Evolutionary conservation across 1,140 invertebrate genomes (phyloP), one percentile per base, ranked within the genome.

Genomic region (Zophobas atratus): DNA sequence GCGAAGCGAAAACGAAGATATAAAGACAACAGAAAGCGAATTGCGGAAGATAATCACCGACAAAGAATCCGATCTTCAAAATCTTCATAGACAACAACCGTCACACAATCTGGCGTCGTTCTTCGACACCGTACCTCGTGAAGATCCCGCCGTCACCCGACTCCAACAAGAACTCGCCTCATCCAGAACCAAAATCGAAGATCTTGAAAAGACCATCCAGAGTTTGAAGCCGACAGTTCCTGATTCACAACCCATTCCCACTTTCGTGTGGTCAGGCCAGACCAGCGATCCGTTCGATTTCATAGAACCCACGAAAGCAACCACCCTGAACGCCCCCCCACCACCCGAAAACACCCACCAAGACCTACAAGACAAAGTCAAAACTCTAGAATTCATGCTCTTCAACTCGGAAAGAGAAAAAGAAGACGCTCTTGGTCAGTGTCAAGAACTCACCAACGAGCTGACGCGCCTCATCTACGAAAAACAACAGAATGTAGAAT

Each of bases 361-460:
- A 75, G 82, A 84, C 39, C 70, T 85, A 38, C 39, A 80, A 43
- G 72, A 81, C 6, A 86, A 86, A 79, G 84, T 86, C n/a, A 85
- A 85, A 82, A 81, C 85, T 6, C 75, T 87, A 8, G 85, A 87
- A 78, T 83, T 87, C 75, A 82, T 87, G 76, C 49, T 87, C 32
- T 84, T 81, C 60, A 85, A 85, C 70, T 72, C 79, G 1, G 86
- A 86, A 79, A 83, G 84, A 80, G 84, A 86, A 78, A 84, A 82
- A 41, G 79, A 82, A 41, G 80, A 79, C 57, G 79, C 83, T 36
- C 75, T 84, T 41, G 41, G 80, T 4, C 83, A 86, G 77, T 87
- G 85, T 71, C 79, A 82, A 6, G 77, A 83, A 71, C 77, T 86
- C 67, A 75, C 82, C 1, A 84, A 83, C 51, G 85, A 86, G 80